These are phyloP conservation scores for Cassiopea andromeda DNA, from an alignment of 30 jellyfish, hydroid and myxozoan genomes.

Conservation along the genomic window DNA sequence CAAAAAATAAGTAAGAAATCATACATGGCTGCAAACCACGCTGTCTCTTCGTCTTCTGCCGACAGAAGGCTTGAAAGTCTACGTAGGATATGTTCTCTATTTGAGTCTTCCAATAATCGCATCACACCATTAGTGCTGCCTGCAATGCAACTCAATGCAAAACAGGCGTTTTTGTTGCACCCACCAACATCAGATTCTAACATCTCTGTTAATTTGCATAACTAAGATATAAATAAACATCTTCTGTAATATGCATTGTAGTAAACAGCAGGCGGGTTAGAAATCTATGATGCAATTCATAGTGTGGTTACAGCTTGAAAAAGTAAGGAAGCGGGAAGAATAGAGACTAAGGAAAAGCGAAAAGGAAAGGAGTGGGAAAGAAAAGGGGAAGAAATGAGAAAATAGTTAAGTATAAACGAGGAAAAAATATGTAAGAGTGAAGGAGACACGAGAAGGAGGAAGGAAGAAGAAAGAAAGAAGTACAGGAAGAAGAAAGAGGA, in stretches of 20 bases:
- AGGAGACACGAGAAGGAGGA: too few species aligned
- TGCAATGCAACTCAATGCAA: conserved; percentile 89
- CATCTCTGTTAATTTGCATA: conserved; percentile 69
- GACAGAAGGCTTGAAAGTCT: conserved; percentile 56
- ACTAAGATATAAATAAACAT: conserved; percentile 36
- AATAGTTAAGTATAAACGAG: too few species aligned
- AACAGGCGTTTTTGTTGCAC: conserved; percentile 84
- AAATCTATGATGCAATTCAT: too few species aligned
- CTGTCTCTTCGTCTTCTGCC: conserved; percentile 73
- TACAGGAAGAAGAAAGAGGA: too few species aligned
- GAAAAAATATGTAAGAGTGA: too few species aligned
- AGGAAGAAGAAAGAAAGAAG: too few species aligned
- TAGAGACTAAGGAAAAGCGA: too few species aligned
- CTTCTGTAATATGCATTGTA: too few species aligned
- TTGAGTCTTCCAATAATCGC: conserved; percentile 56
- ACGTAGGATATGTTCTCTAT: conserved; percentile 63
- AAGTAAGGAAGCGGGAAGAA: too few species aligned
- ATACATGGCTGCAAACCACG: conserved; percentile 86
- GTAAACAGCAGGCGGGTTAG: neutral
- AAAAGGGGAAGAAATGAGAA: too few species aligned
- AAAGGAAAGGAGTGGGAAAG: too few species aligned
- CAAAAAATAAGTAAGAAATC: neutral
- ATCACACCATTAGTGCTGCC: conserved; percentile 78
- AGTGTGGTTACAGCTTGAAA: too few species aligned
- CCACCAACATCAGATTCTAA: conserved; percentile 65